These are phyloP conservation scores for Xylophagus ater DNA, from an alignment of 2,888 invertebrate genomes.

Conservation along the genomic window DNA sequence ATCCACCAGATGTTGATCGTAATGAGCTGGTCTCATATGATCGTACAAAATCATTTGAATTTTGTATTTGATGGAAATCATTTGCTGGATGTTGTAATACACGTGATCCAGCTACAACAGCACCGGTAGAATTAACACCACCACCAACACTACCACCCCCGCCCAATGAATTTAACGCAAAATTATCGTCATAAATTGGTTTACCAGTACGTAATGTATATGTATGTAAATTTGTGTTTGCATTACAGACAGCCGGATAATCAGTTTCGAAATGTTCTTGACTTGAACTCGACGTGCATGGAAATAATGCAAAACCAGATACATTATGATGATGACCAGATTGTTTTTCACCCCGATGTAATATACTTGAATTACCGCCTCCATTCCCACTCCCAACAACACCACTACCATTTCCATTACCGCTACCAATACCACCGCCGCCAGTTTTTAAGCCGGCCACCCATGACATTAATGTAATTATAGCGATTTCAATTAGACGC, in stretches of 20 bases:
- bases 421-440: slow-evolving; percentile 12
- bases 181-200: slow-evolving; percentile 60
- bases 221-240: slow-evolving; percentile 74
- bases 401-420: slow-evolving; percentile 15
- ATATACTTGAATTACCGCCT: slow-evolving; percentile 28
- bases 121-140: background rate
- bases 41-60: slow-evolving; percentile 31
- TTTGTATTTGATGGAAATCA: slow-evolving; percentile 26
- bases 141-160: slow-evolving; percentile 13
- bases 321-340: slow-evolving; percentile 49
- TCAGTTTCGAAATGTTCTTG: slow-evolving; percentile 74
- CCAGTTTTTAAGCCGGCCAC: slow-evolving; percentile 66
- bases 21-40: slow-evolving; percentile 36
- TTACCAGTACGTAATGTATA: slow-evolving; percentile 69
- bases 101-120: background rate
- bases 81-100: slow-evolving; percentile 13
- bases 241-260: slow-evolving; percentile 76
- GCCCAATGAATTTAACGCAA: slow-evolving; percentile 43
- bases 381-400: slow-evolving; percentile 16
- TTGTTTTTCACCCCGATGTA: slow-evolving; percentile 70
- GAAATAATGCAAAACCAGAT: slow-evolving; percentile 67
- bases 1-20: slow-evolving; percentile 15
- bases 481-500: slow-evolving; percentile 74
- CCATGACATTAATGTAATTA: slow-evolving; percentile 75
- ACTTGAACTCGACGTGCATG: slow-evolving; percentile 72